A percentile compares a stretch with the other conserved stretches of the same genome.
These are phyloP conservation scores for Caenorhabditis plicata DNA, from an alignment of 2,888 invertebrate genomes.

Conservation along the genomic window DNA sequence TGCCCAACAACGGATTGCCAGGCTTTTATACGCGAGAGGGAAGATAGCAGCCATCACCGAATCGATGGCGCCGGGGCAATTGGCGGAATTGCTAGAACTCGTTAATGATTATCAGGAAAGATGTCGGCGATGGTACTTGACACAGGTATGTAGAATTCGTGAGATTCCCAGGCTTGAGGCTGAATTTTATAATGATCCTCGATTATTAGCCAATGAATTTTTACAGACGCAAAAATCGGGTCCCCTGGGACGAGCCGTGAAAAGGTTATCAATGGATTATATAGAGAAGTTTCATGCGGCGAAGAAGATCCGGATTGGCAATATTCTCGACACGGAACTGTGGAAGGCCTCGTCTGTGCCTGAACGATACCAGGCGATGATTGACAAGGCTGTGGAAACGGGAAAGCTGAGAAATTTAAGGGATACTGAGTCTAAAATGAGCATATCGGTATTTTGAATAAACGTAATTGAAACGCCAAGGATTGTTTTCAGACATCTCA, in stretches of 20 bases:
- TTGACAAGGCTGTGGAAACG: constrained; percentile 66
- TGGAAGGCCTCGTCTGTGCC: constrained; percentile 93
- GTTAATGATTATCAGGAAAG: constrained; percentile 30
- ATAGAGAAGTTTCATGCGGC: constrained; percentile 87
- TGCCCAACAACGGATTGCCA: constrained; percentile 87
- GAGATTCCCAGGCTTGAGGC: no score
- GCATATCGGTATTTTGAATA: no score
- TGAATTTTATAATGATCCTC: no score
- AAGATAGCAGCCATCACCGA: constrained; percentile 62
- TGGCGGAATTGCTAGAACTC: constrained; percentile 24
- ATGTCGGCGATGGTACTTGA: constrained; percentile 36
- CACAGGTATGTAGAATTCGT: no score
- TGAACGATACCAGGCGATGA: constrained; percentile 81
- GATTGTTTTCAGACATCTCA: no score
- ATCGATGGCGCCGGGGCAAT: constrained; percentile 20
- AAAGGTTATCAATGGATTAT: constrained; percentile 76
- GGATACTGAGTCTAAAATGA: neutral
- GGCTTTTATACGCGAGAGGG: constrained; percentile 67
- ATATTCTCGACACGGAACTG: constrained; percentile 83
- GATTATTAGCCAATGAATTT: no score
- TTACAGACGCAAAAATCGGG: constrained; percentile 15
- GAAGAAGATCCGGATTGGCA: constrained; percentile 75
- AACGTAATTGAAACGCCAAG: no score
- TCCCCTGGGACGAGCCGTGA: constrained; percentile 18
- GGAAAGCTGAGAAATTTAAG: constrained; percentile 1